Evolutionary conservation across 2,888 invertebrate genomes (phyloP).

Genomic region (Epirrita christyi): DNA sequence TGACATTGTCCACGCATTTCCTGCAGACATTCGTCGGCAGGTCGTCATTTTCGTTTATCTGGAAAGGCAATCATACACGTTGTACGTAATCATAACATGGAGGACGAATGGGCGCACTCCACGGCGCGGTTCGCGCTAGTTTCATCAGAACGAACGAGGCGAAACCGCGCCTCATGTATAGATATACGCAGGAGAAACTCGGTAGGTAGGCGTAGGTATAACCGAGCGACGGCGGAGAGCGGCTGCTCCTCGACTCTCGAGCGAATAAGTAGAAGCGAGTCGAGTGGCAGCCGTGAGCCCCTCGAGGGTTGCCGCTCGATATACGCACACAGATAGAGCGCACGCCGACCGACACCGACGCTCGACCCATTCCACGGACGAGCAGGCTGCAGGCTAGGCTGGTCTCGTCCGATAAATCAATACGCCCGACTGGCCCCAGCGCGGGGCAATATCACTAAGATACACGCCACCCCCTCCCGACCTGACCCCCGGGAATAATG

Average conservation of each 20-base stretch:
- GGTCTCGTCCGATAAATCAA: constrained; percentile 83
- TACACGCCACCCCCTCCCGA: constrained; percentile 75
- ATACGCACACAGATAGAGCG: constrained; percentile 76
- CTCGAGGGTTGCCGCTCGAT: constrained; percentile 84
- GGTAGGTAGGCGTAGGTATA: constrained; percentile 82
- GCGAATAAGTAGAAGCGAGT: constrained; percentile 82
- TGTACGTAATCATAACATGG: constrained; percentile 73
- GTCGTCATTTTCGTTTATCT: constrained; percentile 87
- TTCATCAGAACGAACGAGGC: constrained; percentile 77
- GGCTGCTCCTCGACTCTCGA: constrained; percentile 81
- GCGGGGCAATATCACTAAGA: constrained; percentile 62
- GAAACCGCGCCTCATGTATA: constrained; percentile 75
- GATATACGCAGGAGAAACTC: constrained; percentile 79
- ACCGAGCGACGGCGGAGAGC: constrained; percentile 61
- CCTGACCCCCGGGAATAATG: constrained; percentile 78
- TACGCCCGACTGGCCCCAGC: constrained; percentile 71
- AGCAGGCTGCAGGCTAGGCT: constrained; percentile 66
- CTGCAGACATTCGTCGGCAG: constrained; percentile 87
- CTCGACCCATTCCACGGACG: constrained; percentile 74
- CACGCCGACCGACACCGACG: constrained; percentile 80
- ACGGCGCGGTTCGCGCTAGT: constrained; percentile 53
- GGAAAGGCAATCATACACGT: constrained; percentile 79
- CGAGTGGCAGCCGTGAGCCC: constrained; percentile 81
- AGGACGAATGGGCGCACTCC: constrained; percentile 69
- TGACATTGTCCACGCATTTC: constrained; percentile 86